Evolutionary conservation across 1,140 invertebrate species (phyloP), one percentile per base, ranked within the genome.

Genomic region (Drosophila varians): DNA sequence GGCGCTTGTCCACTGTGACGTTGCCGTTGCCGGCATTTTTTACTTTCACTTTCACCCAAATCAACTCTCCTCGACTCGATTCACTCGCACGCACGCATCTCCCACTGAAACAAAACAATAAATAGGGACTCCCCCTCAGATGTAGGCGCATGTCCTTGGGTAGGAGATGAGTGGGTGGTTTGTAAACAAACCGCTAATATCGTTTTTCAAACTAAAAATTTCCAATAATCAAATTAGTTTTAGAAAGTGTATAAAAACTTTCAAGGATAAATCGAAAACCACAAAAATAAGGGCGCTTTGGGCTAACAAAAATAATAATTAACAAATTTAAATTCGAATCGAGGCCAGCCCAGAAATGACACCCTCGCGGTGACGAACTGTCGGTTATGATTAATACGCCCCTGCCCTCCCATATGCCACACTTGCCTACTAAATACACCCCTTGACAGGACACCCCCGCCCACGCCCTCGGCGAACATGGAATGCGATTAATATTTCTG

Each of bases 11-110:
- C 48, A 46, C 52, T 38, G 49, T 66, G 78, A 58, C 73, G 73
- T 79, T 75, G 58, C 36, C 7, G 64, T 75, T 66, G 77, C 77
- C 82, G 82, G 82, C 82, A 87, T 74, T 87, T n/a, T 87, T 88
- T 84, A 53, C 77, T 80, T 80, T 80, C 77, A 31, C 78, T 51
- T 55, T 77, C 47, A 49, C 56, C 46, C 38, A 18, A 18, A 1
- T 40, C 38, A 18, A 18, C 14, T 18, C 38, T 14, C 45, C 56
- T 60, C 36, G 52, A 19, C 23, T 43, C 19, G 38, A 51, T 28
- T 49, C 52, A 76, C 74, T 61, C 54, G 64, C 60, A 87, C 66
- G 56, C 80, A 77, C 60, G 52, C 53, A 62, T 43, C 21, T 46
- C 26, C 52, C 55, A 31, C 34, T 36, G 6, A 25, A 25, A 26